Base-by-base conservation (phyloP, 2,113 vertebrate genomes). In the Entosphenus tridentatus region DNA sequence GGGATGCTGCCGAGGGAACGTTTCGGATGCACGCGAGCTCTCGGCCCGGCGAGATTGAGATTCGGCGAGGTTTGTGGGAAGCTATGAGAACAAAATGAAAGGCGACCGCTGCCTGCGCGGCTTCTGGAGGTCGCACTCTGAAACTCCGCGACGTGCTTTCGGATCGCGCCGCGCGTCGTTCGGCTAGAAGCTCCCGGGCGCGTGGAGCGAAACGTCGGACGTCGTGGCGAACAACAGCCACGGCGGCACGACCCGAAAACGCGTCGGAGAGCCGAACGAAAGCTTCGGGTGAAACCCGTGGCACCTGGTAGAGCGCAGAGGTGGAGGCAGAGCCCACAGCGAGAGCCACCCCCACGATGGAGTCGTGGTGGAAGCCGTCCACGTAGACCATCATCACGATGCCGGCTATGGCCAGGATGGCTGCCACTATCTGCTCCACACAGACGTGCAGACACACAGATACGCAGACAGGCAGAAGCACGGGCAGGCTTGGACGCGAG, bases 321-420 rank as follows among this genome's bases (percentile, higher is more conserved):
- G 90, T 95, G 8, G 90, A 96, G 70, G 93, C 93, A 2, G 93
- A 98, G 69, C 93, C 93, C 68, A 98, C 92, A 6, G 92, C 93
- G 68, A 96, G 80, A 0, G 93, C 93, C 69, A 96, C 90, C 9
- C 93, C 93, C 39, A 93, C 84, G 74, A 96, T 90, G 2, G 93
- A 96, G 74, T 96, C 93, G 0, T 89, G 85, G 59, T 92, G 93
- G 79, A 96, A 96, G 72, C 91, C 91, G 68, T 96, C 93, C 57
- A 89, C 93, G 71, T 98, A 98, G 0, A 92, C 93, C 92, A 98
- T 98, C 93, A 98, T 96, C 11, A 98, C 93, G 2, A 98, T 96
- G 8, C 93, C 93, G 0, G 93, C 93, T 77, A 98, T 98, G 65
- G 93, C 92, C 92, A 98, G 96, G 72, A 98, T 96, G 71, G 88